A percentile compares a stretch with the other conserved stretches of the same genome.
Evolutionary conservation across 2,113 vertebrate species (phyloP).

Genomic region (Brachypodius melanocephalos): DNA sequence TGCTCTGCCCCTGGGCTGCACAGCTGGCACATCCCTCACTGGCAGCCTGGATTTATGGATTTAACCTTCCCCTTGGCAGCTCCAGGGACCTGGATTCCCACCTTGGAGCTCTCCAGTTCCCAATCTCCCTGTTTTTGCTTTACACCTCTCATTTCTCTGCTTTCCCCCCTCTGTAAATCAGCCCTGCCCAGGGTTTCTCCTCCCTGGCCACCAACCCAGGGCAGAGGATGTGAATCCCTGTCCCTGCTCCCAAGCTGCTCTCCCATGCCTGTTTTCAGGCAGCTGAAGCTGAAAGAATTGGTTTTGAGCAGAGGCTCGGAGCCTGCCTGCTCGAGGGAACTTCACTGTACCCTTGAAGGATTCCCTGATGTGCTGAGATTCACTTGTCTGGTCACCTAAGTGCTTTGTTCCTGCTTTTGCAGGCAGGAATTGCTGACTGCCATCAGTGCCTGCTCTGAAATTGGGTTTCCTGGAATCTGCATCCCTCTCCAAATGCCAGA

Average conservation of each 20-base stretch:
- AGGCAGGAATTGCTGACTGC: background rate
- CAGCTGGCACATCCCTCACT: background rate
- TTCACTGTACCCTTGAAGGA: background rate
- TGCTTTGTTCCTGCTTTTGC: background rate
- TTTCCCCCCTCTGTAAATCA: background rate
- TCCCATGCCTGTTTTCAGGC: background rate
- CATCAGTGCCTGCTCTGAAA: background rate
- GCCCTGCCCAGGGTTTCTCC: background rate
- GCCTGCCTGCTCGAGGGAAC: background rate
- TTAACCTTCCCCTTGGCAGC: background rate
- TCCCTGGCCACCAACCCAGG: background rate
- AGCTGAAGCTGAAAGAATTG: background rate
- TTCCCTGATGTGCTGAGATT: background rate
- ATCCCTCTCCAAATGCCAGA: background rate
- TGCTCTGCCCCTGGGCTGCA: background rate
- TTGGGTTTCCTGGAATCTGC: background rate
- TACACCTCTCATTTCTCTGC: background rate
- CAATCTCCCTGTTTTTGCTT: background rate
- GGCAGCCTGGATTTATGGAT: background rate
- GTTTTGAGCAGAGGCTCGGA: background rate
- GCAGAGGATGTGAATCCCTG: background rate
- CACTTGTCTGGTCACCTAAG: background rate
- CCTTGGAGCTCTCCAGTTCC: background rate
- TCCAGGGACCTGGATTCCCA: background rate
- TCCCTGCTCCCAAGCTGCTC: background rate